Conservation (phyloP, 2,113 vertebrate species). For the Dendropsophus ebraccatus region DNA sequence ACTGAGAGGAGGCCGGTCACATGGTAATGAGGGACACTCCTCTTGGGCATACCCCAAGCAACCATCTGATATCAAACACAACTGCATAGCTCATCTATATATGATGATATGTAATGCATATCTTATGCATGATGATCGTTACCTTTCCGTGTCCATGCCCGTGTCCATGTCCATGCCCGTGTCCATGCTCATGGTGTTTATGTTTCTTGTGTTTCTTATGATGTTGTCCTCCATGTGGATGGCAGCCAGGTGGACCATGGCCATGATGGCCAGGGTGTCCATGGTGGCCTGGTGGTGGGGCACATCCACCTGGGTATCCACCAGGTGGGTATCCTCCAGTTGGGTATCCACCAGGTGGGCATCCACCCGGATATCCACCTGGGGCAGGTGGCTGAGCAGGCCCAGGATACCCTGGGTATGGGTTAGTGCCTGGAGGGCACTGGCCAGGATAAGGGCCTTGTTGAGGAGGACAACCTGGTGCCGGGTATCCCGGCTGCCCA, state of each 20-base stretch:
- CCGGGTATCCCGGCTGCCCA: conserved; percentile 19
- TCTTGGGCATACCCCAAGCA: no score
- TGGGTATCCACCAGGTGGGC: neutral
- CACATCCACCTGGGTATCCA: neutral
- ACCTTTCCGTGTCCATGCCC: conserved; percentile 53
- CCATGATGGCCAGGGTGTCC: conserved; percentile 61
- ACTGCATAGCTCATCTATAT: no score
- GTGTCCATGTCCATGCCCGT: conserved; percentile 42
- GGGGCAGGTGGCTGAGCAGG: accelerated
- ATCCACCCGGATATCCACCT: neutral
- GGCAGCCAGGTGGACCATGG: conserved; percentile 27
- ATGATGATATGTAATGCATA: no score
- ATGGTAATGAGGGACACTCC: no score
- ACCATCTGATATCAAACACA: no score
- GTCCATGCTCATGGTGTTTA: conserved; percentile 55
- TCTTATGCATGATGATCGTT: neutral
- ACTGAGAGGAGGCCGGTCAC: no score
- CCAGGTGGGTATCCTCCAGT: conserved; percentile 19
- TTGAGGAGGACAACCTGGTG: neutral
- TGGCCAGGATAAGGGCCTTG: conserved; percentile 37
- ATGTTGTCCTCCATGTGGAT: conserved; percentile 3
- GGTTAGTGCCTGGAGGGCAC: neutral
- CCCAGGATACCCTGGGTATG: neutral
- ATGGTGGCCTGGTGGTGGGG: conserved; percentile 11
- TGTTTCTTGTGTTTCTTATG: conserved; percentile 60